Conservation (phyloP, 2,888 invertebrate species). For the Teinopalpus imperialis region DNA sequence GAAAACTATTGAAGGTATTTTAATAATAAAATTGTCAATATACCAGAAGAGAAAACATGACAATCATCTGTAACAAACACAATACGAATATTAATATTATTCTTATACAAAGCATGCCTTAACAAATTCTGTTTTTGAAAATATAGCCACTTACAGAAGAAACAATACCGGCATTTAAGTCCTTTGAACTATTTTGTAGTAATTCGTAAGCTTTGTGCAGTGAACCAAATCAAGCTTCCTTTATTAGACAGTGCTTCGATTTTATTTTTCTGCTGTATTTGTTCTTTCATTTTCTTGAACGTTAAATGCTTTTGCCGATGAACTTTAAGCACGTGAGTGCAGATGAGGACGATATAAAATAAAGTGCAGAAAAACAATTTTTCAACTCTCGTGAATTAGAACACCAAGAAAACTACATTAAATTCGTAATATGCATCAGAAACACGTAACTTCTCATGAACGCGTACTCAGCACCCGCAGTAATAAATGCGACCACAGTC, state of each 20-base stretch:
- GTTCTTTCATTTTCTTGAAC: neutral
- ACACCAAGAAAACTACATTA: slow-evolving; percentile 17
- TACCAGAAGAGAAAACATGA: slow-evolving; percentile 19
- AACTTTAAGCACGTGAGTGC: slow-evolving; percentile 25
- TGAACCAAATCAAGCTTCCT: slow-evolving; percentile 11
- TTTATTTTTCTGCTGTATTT: neutral
- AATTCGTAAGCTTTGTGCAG: slow-evolving; percentile 18
- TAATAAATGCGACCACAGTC: neutral
- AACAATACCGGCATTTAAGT: slow-evolving; percentile 19
- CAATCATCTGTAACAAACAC: slow-evolving; percentile 16
- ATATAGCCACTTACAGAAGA: slow-evolving; percentile 15
- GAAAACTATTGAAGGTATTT: slow-evolving; percentile 13
- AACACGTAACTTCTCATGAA: neutral
- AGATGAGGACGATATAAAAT: slow-evolving; percentile 20
- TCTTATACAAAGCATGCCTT: too few relatives aligned
- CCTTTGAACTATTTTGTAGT: slow-evolving; percentile 12
- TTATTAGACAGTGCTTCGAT: neutral
- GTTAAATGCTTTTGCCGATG: slow-evolving; percentile 19
- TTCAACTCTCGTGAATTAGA: slow-evolving; percentile 27
- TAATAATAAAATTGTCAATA: slow-evolving; percentile 19
- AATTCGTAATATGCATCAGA: neutral
- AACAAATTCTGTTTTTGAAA: too few relatives aligned
- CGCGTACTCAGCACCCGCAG: neutral
- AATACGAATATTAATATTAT: neutral
- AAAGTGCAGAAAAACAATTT: slow-evolving; percentile 27